These are phyloP conservation scores for Holothuria leucospilota DNA, from an alignment of 53 echinoderm and acorn worm genomes.

Conservation along the genomic window DNA sequence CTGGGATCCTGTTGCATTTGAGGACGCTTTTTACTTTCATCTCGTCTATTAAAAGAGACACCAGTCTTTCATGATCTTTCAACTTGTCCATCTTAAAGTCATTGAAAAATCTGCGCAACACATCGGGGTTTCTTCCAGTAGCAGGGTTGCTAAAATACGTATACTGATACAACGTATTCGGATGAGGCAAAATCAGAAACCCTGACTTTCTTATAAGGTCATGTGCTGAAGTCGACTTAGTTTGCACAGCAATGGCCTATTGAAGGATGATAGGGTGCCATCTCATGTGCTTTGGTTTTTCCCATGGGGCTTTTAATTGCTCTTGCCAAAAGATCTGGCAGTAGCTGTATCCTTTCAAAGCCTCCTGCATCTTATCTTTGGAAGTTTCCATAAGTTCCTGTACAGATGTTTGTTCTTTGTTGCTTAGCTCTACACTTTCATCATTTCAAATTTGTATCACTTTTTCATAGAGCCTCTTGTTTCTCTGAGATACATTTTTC, in stretches of 20 bases:
- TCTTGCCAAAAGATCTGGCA: background rate
- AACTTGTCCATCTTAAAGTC: conserved; percentile 1
- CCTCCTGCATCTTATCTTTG: background rate
- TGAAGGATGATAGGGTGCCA: background rate
- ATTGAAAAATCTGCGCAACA: background rate
- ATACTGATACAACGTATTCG: background rate
- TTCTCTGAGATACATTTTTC: background rate
- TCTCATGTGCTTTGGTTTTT: background rate
- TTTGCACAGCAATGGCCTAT: background rate
- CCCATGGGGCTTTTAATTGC: background rate
- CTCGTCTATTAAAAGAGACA: background rate
- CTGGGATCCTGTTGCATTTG: background rate
- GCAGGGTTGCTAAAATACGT: background rate
- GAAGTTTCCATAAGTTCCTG: background rate
- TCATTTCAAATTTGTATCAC: background rate
- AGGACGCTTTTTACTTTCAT: background rate
- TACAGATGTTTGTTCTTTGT: background rate
- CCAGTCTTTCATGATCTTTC: background rate
- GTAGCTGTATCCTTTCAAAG: background rate
- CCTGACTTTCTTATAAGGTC: background rate
- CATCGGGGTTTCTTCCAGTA: background rate
- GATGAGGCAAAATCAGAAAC: background rate
- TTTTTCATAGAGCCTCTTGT: background rate
- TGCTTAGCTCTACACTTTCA: background rate
- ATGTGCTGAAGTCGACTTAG: background rate